These are phyloP conservation scores for Drosophila ercepeae DNA, from an alignment of 1,140 invertebrate genomes.

Conservation along the genomic window DNA sequence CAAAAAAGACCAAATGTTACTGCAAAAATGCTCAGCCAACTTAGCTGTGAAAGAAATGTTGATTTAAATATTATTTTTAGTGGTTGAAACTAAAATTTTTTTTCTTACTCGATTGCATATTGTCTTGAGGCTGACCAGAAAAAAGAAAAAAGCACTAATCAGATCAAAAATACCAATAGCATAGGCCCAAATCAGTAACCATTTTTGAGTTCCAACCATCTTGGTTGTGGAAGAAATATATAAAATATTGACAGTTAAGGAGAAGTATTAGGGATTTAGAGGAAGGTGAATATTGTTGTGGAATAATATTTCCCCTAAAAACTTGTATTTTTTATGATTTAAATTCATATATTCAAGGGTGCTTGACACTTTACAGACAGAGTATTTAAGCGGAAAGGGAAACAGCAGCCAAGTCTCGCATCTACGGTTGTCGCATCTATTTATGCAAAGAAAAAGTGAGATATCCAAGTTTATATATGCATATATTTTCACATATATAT, in stretches of 20 bases:
- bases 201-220: not conserved
- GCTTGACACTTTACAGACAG: not conserved
- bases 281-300: no score
- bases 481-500: conserved; percentile 16
- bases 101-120: conserved; percentile 40
- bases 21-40: conserved; percentile 57
- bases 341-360: not conserved
- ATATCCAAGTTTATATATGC: conserved; percentile 22
- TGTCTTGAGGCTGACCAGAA: conserved; percentile 15
- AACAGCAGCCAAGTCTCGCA: conserved; percentile 56
- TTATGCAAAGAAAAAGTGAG: conserved; percentile 65
- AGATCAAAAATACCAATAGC: conserved; percentile 55
- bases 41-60: conserved; percentile 40
- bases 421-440: conserved; percentile 63
- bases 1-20: conserved; percentile 52
- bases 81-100: not conserved
- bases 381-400: conserved; percentile 63
- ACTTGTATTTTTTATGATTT: not conserved
- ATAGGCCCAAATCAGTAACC: conserved; percentile 49
- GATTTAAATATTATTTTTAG: no score
- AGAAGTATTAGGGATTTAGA: not conserved
- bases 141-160: conserved; percentile 39
- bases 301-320: not conserved
- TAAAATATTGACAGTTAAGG: not conserved
- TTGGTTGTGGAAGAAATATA: not conserved